Base-by-base conservation (phyloP, 2,888 invertebrate species). In the Apocheima hispidaria region DNA sequence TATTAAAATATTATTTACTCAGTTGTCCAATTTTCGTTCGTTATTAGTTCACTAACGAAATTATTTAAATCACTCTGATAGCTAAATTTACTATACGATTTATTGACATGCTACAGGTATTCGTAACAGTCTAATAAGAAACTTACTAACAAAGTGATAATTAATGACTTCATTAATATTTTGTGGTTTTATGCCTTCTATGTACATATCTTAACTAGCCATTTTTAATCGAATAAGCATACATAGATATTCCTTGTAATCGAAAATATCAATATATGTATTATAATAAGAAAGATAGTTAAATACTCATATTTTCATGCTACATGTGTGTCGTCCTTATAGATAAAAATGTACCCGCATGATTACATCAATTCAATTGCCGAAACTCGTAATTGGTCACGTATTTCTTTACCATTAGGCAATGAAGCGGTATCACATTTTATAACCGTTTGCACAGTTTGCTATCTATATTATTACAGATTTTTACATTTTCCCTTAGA, bases 1-100 rank as follows among this genome's bases (percentile, higher is more conserved):
- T 66, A 46, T 75, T 73, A 69, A 53, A 52, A 21, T 65, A 30
- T 58, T 70, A 63, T 65, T 70, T 66, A 48, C 52, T 62, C 50
- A 48, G 53, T 60, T 65, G 53, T 54, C 65, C 38, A 59, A 60
- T 51, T 20, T 28, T 36, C 20, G 54, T 41, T 2, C 14, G n/a
- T 10, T 48, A 41, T 26, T 26, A 26, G 3, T 26, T 48, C 4
- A 43, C 30, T 26, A 28, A 55, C 46, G 28, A 55, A 26, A 33
- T 43, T 26, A 43, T 9, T 26, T 4, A 2, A 26, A 14, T 26
- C 14, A 26, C 7, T 26, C 7, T n/a, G n/a, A 14, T 46, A 10
- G 16, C 3, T n/a, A 16, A 30, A n/a, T 46, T 46, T 12, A 46
- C 12, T 26, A 26, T 43, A 26, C 12, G 20, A 40, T 20, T 10